Conservation (phyloP, 2,888 invertebrate species). For the Abrostola tripartita region DNA sequence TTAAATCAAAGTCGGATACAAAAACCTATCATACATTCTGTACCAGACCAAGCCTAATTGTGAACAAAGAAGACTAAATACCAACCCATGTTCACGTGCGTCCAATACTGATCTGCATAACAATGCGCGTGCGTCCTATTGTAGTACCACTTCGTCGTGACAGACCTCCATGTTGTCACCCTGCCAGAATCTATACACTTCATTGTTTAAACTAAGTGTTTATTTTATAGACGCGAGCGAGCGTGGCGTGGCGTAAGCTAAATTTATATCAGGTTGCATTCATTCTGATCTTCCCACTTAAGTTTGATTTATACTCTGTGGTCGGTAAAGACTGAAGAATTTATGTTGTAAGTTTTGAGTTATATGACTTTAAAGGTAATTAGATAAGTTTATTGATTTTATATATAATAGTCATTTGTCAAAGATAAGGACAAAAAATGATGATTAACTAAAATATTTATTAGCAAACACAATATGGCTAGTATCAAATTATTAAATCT, state of each 20-base stretch:
- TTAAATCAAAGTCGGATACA: too few relatives aligned
- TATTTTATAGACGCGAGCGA: slow-evolving; percentile 5
- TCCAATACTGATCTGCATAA: slow-evolving; percentile 38
- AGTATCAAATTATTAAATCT: too few relatives aligned
- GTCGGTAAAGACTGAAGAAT: neutral
- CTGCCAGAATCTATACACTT: slow-evolving; percentile 35
- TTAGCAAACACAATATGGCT: too few relatives aligned
- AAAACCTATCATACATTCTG: neutral
- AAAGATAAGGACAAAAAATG: too few relatives aligned
- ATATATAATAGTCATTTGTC: too few relatives aligned
- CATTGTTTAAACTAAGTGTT: slow-evolving; percentile 41
- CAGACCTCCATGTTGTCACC: slow-evolving; percentile 36
- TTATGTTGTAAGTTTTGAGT: neutral
- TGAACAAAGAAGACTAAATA: slow-evolving; percentile 32
- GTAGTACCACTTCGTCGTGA: slow-evolving; percentile 44
- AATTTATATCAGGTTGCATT: slow-evolving; percentile 1
- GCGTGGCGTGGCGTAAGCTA: neutral
- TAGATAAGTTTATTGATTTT: too few relatives aligned
- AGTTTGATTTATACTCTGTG: neutral
- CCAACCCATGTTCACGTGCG: slow-evolving; percentile 19
- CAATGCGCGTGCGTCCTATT: slow-evolving; percentile 47
- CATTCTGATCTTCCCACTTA: neutral
- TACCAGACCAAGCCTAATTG: neutral
- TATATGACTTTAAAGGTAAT: neutral
- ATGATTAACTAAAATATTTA: too few relatives aligned